Conservation (phyloP, 2,113 vertebrate genomes). For the Chaenocephalus aceratus region DNA sequence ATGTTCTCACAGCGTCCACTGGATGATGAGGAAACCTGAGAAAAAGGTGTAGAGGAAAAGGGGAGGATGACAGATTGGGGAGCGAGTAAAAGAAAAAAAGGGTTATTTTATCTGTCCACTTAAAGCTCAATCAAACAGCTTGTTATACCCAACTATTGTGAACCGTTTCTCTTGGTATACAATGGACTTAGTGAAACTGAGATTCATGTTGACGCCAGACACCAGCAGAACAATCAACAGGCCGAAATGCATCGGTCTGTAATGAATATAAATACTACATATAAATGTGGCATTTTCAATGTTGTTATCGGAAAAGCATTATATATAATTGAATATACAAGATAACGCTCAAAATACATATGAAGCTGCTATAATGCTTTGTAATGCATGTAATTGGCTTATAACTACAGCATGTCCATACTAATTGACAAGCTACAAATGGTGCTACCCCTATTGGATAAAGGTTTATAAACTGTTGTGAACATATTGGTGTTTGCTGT, state of each 20-base stretch:
- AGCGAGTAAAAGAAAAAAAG: slow-evolving; percentile 11
- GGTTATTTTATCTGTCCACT: slow-evolving; percentile 30
- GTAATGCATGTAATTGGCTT: background rate
- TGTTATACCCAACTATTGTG: background rate
- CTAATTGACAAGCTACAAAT: background rate
- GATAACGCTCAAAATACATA: background rate
- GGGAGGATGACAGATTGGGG: slow-evolving; percentile 2
- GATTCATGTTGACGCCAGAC: background rate
- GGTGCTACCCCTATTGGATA: background rate
- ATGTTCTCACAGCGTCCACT: slow-evolving; percentile 34
- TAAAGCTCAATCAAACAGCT: slow-evolving; percentile 20
- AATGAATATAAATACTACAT: background rate
- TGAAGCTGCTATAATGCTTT: background rate
- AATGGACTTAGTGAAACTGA: background rate
- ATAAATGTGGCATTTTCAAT: background rate
- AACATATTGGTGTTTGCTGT: slow-evolving; percentile 29
- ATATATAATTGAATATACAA: background rate
- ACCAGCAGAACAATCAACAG: background rate
- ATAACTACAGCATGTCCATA: background rate
- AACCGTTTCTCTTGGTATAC: background rate
- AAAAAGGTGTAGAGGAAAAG: slow-evolving; percentile 21
- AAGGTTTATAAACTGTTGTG: background rate
- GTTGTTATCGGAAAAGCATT: background rate
- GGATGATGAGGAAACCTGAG: slow-evolving; percentile 56
- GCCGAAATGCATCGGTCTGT: background rate